phyloP scores from a whole-genome alignment of 1,140 invertebrate species.

The Calliphora vicina region DNA sequence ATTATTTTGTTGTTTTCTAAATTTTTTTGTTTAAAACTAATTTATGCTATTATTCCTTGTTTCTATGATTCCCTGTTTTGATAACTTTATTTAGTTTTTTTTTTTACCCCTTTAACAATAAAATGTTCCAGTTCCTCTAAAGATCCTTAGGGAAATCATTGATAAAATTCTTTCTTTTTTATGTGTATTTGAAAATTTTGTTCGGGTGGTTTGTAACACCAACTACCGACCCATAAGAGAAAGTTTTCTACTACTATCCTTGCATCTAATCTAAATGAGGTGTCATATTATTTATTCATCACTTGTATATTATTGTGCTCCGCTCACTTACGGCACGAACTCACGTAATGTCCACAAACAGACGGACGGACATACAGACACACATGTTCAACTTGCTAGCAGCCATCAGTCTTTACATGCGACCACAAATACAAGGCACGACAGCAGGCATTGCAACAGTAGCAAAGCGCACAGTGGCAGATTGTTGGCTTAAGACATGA shows the following conservation, averaged over 20 bases:
- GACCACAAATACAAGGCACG: neutral
- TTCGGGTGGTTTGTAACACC: neutral
- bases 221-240: neutral
- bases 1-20: no score
- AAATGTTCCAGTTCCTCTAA: neutral
- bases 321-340: slow-evolving; percentile 12
- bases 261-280: slow-evolving; percentile 4
- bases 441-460: neutral
- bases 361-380: neutral
- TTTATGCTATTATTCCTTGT: no score
- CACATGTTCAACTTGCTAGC: neutral
- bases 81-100: neutral
- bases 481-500: slow-evolving; percentile 30
- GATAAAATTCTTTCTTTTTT: neutral
- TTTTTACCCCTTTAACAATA: neutral
- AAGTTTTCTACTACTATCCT: neutral
- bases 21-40: no score
- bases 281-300: slow-evolving; percentile 30
- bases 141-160: slow-evolving; percentile 5
- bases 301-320: neutral
- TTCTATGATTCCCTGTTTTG: neutral
- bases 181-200: neutral
- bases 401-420: neutral
- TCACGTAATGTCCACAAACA: slow-evolving; percentile 15
- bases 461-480: slow-evolving; percentile 19